Base-by-base conservation (phyloP, 2,888 invertebrate genomes). In the Cerastoderma edule region DNA sequence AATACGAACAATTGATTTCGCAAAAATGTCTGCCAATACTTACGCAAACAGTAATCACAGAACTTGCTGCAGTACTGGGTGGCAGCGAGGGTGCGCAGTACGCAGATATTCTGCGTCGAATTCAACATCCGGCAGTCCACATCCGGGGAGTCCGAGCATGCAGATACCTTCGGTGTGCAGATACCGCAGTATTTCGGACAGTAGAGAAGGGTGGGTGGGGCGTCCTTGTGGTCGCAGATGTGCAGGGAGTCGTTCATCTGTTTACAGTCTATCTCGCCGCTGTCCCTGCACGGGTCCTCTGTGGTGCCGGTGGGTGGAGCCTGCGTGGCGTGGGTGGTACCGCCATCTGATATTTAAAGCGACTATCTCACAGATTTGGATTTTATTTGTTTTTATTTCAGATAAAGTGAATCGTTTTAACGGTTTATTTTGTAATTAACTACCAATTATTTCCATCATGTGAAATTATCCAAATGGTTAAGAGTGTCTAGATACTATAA, bases 111-210 rank as follows among this genome's bases (percentile, higher is more conserved):
- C 22, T 54, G 67, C 32, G 71, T 69, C 32, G 50, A 39, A n/a
- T 78, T 72, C 22, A 67, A 48, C 28, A 60, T 50, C 22, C 48
- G 57, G 35, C 78, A 78, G 46, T 78, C 68, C 22, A 78, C 68
- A 35, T 68, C 66, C 24, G 74, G 67, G 24, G 50, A 50, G 46
- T 78, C 78, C 4, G 72, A 24, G 33, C 78, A 78, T 33, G 78
- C 33, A n/a, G 53, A 19, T 13, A 30, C 57, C n/a, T 56, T 68
- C 3, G 77, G 73, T 48, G 73, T 74, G 30, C 80, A 80, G n/a
- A 80, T 32, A 1, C 76, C 76, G 39, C 80, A 80, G 60, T 60
- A 80, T 65, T 76, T 76, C 33, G 80, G 80, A 50, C 80, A 80
- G 22, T 80, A 80, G 39, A 80, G 19, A 10, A 72, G 22, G 19